Evolutionary conservation across 2,113 vertebrate genomes (phyloP), one percentile per base, ranked within the genome.

Genomic region (Genyomyrus donnyi): DNA sequence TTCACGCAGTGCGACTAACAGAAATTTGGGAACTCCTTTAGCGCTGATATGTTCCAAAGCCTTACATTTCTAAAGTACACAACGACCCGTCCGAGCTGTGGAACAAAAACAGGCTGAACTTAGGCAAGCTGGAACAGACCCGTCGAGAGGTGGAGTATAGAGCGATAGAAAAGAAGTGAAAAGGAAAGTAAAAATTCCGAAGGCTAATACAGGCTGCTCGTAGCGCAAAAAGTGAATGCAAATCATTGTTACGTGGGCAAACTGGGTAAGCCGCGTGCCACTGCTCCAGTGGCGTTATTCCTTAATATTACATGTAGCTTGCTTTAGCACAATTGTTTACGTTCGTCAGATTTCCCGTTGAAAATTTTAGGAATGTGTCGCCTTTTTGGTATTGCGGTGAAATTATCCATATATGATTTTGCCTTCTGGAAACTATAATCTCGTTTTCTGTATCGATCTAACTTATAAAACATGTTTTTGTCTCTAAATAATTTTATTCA

Each of bases 91-190:
- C 88, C 70, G 70, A 80, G 70, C 31, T 39, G 70, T 83, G 15
- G 66, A 89, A 89, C 70, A 74, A 89, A 89, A 83, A 70, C n/a
- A 53, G 70, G n/a, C n/a, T 52, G 70, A 49, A 39, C 88, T 53
- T 74, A 50, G 31, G 70, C 70, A 89, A 53, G 31, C 70, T 80
- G 88, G 70, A 89, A 52, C 90, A 90, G 66, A 84, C 66, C 70
- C 70, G 90, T 84, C 6, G 90, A 87, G 70, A 92, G 90, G 91
- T 89, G 90, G 87, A 86, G 91, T 89, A 31, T n/a, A 53, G 88
- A 89, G 48, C 88, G 70, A 89, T 46, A 89, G 48, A 49, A 31
- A 58, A 66, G 88, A 46, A 48, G 48, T 24, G 88, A 53, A 83
- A 89, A 89, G 70, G 45, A 89, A 80, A 52, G 42, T 66, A 88